These are phyloP conservation scores for Chamaedrilus cognettii DNA, from an alignment of 2,888 invertebrate genomes.

Conservation along the genomic window DNA sequence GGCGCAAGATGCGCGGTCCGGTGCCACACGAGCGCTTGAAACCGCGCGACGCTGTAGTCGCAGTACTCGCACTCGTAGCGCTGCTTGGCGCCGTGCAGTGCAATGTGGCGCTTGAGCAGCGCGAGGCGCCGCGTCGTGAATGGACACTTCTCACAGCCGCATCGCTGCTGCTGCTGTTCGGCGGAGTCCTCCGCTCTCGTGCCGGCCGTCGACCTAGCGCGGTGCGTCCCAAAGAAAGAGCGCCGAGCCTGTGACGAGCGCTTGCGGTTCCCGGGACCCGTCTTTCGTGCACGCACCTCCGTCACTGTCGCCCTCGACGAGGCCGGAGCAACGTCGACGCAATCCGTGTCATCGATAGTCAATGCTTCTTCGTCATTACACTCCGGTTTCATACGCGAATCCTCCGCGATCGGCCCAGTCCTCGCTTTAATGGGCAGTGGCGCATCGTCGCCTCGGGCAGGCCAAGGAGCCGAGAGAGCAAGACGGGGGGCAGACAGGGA, in stretches of 20 bases:
- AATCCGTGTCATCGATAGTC: background rate
- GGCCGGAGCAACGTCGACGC: background rate
- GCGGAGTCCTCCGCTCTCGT: background rate
- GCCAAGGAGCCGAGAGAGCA: background rate
- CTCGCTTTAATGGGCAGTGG: too few species aligned
- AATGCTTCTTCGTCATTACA: background rate
- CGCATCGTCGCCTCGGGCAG: too few species aligned
- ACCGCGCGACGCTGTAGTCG: conserved; percentile 78
- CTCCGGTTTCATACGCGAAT: background rate
- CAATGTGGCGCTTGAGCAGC: conserved; percentile 80
- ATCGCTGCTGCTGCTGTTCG: background rate
- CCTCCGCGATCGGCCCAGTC: background rate
- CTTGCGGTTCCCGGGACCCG: background rate
- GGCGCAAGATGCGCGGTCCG: conserved; percentile 70
- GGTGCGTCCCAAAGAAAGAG: background rate
- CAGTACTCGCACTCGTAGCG: conserved; percentile 81
- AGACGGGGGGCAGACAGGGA: too few species aligned
- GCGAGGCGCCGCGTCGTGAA: conserved; percentile 83
- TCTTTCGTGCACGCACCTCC: background rate
- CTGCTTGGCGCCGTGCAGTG: conserved; percentile 81
- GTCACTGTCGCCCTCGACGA: too few species aligned
- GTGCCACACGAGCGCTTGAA: conserved; percentile 82
- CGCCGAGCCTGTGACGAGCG: background rate
- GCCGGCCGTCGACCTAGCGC: background rate
- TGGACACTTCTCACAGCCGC: conserved; percentile 70